Evolutionary conservation across 2,797 vertebrate genomes (phyloP).

Genomic region (Craterocephalus amniculus): DNA sequence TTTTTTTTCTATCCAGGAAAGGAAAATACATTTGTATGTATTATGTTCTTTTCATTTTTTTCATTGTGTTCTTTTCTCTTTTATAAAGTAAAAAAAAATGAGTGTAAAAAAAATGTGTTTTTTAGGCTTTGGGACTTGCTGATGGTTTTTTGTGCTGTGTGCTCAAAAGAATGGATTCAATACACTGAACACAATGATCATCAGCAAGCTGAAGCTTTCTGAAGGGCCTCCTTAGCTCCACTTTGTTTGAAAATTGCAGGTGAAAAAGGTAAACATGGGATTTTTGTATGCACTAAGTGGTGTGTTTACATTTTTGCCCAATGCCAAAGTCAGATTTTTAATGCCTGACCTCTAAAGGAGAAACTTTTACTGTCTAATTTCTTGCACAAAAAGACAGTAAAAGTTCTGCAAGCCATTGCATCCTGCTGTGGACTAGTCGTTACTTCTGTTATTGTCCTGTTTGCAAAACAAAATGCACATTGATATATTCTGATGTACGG

Average conservation of each 20-base stretch:
- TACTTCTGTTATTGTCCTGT: too few species aligned
- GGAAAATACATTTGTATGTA: too few species aligned
- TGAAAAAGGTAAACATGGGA: background rate
- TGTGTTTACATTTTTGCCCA: background rate
- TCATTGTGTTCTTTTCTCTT: too few species aligned
- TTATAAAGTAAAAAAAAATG: too few species aligned
- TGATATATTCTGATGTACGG: too few species aligned
- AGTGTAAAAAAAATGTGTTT: conserved; percentile 3
- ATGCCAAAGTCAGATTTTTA: background rate
- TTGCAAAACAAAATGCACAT: too few species aligned
- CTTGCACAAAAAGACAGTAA: too few species aligned
- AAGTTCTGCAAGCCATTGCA: too few species aligned
- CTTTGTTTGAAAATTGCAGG: background rate
- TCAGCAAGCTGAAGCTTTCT: background rate
- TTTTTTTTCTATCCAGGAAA: background rate
- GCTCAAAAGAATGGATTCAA: background rate
- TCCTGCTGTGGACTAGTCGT: too few species aligned
- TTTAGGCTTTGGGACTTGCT: background rate
- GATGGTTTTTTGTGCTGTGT: background rate
- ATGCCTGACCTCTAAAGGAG: too few species aligned
- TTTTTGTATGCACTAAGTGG: background rate
- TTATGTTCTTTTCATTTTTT: too few species aligned
- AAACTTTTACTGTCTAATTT: too few species aligned
- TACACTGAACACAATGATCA: background rate
- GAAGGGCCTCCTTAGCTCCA: background rate